phyloP scores from a whole-genome alignment of 2,797 vertebrate species.

The Borostomias antarcticus region DNA sequence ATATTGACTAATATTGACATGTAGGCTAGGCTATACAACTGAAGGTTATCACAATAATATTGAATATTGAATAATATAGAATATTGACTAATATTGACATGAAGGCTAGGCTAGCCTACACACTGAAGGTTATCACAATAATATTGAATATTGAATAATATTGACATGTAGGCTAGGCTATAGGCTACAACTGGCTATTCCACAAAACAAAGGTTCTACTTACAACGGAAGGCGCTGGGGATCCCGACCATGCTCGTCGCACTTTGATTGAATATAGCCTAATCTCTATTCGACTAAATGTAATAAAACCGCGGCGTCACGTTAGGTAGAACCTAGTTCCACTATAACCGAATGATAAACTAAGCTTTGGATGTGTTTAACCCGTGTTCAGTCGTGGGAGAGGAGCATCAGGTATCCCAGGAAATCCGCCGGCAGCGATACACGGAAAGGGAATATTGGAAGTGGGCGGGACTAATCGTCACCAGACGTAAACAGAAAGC shows the following conservation, averaged over 20 bases:
- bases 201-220: conserved; percentile 40
- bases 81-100: no score
- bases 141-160: no score
- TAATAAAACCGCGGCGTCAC: neutral
- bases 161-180: neutral
- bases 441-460: no score
- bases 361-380: neutral
- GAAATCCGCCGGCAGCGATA: no score
- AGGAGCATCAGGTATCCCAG: neutral
- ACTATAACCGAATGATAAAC: neutral
- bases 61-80: no score
- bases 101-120: no score
- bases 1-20: no score
- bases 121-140: no score
- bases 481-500: no score
- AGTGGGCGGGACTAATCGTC: neutral
- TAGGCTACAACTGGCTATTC: neutral
- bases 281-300: neutral
- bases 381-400: neutral
- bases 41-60: no score
- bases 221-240: conserved; percentile 63
- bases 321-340: neutral
- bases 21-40: no score
- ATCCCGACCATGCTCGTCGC: conserved; percentile 66
- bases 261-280: neutral